Evolutionary conservation across 2,888 invertebrate genomes (phyloP), one percentile per base, ranked within the genome.

Genomic region (Tachina fera): DNA sequence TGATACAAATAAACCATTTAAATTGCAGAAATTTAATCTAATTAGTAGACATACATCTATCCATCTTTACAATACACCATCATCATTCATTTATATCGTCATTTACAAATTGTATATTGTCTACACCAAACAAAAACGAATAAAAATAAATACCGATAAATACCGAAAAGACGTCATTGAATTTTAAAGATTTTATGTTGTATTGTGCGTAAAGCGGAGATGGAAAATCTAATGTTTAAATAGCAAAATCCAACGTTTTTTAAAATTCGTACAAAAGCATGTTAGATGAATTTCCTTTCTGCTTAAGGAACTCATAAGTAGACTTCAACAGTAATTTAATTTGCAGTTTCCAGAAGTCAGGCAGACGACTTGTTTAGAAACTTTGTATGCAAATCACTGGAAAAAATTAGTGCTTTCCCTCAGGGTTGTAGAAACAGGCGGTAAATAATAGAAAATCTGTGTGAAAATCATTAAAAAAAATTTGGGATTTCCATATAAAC

Each of bases 21-120:
- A 53, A 45, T 72, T 53, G 10, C 49, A 65, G 67, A n/a, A 43
- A 65, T 61, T 49, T 65, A 80, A 74, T 67, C 63, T 31, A 72
- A 72, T 80, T 80, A 80, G 63, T 56, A 11, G 31, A 39, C 4
- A 9, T 53, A 10, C 0, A 11, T 31, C 10, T 39, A 53, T 9
- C 1, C n/a, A 39, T 60, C 47, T 49, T 49, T 10, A 49, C 19
- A 71, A 60, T 16, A 58, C 1, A 6, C 49, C 49, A 61, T 49
- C 49, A 61, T 49, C 41, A 31, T 16, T 47, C 3, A 53, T 45
- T 60, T 16, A 22, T 13, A 47, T 14, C 51, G 19, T 74, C 51
- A 53, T 65, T 75, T 56, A 53, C 31, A 31, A 63, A 51, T 31
- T 31, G 31, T 31, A 58, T 45, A 65, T 65, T 75, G 65, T 45